Conservation (phyloP, 2,797 vertebrate genomes). For the Anabacerthia variegaticeps region DNA sequence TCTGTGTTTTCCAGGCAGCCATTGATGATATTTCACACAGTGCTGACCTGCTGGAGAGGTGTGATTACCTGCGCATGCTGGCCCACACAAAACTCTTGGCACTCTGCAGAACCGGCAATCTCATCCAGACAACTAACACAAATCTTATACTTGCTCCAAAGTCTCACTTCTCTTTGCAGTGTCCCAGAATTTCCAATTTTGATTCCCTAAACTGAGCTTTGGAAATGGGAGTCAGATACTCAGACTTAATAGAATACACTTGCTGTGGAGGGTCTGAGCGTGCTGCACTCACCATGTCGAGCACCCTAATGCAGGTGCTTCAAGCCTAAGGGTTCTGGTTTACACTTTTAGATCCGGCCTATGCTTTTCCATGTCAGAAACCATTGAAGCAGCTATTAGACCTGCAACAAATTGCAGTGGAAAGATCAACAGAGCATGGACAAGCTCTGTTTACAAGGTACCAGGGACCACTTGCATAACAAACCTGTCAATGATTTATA, state of each 20-base stretch:
- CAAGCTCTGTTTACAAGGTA: constrained; percentile 69
- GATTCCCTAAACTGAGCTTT: not conserved
- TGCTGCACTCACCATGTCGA: not conserved
- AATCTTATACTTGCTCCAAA: not conserved
- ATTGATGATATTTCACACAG: not conserved
- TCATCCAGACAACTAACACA: not conserved
- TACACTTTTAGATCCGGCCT: not conserved
- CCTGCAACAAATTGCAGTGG: constrained; percentile 48
- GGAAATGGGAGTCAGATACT: not conserved
- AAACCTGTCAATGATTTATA: constrained; percentile 77
- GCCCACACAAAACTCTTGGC: not conserved
- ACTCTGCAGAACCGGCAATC: not conserved
- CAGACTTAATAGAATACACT: not conserved
- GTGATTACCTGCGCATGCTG: not conserved
- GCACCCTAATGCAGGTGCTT: not conserved
- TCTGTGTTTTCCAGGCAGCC: not conserved
- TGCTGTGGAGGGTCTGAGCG: not conserved
- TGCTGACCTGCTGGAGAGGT: not conserved
- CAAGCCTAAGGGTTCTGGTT: not conserved
- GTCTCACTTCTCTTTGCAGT: not conserved
- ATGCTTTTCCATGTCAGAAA: constrained; percentile 20
- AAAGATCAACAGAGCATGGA: constrained; percentile 71
- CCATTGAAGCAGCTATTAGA: constrained; percentile 50
- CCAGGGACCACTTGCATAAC: constrained; percentile 62
- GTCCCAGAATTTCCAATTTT: not conserved